Conservation (phyloP, 1,140 invertebrate species). For the Pogonomyrmex californicus region DNA sequence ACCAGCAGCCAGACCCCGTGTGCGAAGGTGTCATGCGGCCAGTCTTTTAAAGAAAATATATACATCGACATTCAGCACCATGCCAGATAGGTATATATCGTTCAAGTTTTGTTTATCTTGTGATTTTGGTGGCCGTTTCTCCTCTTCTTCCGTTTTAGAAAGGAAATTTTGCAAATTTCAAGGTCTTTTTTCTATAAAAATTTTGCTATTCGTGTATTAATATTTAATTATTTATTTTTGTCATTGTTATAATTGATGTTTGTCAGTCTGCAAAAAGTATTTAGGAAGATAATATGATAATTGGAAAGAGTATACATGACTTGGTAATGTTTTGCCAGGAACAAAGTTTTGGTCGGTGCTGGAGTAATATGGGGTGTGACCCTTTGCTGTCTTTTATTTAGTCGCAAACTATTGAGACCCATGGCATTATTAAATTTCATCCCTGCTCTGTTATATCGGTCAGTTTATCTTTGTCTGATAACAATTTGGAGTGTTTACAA, state of each 20-base stretch:
- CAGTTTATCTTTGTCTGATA: slow-evolving; percentile 61
- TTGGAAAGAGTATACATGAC: background rate
- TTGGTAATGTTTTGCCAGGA: slow-evolving; percentile 67
- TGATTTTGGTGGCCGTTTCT: background rate
- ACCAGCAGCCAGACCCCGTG: slow-evolving; percentile 74
- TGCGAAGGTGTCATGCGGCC: slow-evolving; percentile 69
- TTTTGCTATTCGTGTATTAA: background rate
- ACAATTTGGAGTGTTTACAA: background rate
- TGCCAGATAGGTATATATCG: slow-evolving; percentile 78
- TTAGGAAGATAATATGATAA: background rate
- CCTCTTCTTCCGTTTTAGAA: background rate
- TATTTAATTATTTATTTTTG: background rate
- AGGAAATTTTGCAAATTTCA: slow-evolving; percentile 14
- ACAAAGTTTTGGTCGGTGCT: slow-evolving; percentile 74
- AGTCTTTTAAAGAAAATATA: slow-evolving; percentile 61
- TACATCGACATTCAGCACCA: slow-evolving; percentile 54
- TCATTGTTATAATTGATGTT: background rate
- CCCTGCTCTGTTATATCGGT: slow-evolving; percentile 72
- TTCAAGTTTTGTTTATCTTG: slow-evolving; percentile 8
- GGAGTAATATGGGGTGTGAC: slow-evolving; percentile 75
- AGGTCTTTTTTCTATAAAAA: slow-evolving; percentile 7
- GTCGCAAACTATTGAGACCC: slow-evolving; percentile 63
- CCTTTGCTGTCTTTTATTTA: slow-evolving; percentile 73
- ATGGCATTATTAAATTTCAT: slow-evolving; percentile 72
- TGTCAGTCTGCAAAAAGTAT: background rate